Base-by-base conservation (phyloP, 2,797 vertebrate species). In the Hyperoplus lanceolatus region DNA sequence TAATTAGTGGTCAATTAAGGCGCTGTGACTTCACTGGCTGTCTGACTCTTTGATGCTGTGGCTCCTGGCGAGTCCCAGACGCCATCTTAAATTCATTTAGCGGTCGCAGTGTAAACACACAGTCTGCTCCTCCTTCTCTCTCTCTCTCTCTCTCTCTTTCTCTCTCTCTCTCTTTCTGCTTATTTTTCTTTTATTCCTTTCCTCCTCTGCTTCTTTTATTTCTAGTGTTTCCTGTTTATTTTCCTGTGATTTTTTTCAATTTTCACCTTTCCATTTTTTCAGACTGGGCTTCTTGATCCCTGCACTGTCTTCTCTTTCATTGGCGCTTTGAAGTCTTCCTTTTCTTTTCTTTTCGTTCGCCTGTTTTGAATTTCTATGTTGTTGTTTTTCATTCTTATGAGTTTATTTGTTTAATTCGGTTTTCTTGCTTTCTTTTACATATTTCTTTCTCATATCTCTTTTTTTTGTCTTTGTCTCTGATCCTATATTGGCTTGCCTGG, bases 51-150 rank as follows among this genome's bases (percentile, higher is more conserved):
- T 93, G 87, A 93, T 85, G 87, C 54, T 54, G 73, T 48, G 74
- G 81, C 85, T 88, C 73, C 86, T 90, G 83, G 83, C 80, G 43
- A 94, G 94, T 91, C 93, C 29, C 93, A 90, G 93, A 90, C 93
- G 93, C 95, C 96, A 96, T 97, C 95, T 96, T 97, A 96, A 96
- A 96, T 96, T 96, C 87, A 96, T 97, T 97, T 95, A 89, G 90
- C 90, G 92, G 82, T 94, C 79, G 82, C 93, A 95, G 93, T 95
- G 95, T 96, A 96, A 97, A 96, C 94, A 95, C 38, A 51, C 54
- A 60, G 73, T 18, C 72, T 50, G 65, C 72, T 76, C 50, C 38
- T 55, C 60, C 66, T 36, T 15, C 57, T 59, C 38, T 60, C 68
- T 46, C 45, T 55, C 64, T 67, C 54, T 43, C 61, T 9, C 62